Base-by-base conservation (phyloP, 2,888 invertebrate species). In the Leucophenga maculata region DNA sequence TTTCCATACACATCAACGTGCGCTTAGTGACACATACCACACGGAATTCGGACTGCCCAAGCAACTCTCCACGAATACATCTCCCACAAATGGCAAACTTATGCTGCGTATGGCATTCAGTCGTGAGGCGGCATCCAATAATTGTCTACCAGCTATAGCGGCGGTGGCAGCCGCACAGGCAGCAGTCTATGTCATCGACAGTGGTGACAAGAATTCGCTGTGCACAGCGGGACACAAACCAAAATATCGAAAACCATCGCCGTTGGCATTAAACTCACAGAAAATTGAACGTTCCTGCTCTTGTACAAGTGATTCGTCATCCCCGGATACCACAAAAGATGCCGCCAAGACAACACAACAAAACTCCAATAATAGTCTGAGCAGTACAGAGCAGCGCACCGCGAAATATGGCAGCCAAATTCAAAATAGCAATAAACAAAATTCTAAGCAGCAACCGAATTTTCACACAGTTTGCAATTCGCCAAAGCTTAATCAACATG, bases 161-260 rank as follows among this genome's bases (percentile, higher is more conserved):
- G 75, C 69, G 13, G 69, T 71, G 67, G 75, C 69, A 14, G 69
- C 72, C 64, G 72, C 69, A 14, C 66, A 52, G 1, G 26, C 69
- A 0, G 71, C 69, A 2, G 79, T 85, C 46, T 86, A 86, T 69
- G 81, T 87, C 16, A 84, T 88, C 44, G 86, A 87, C 20, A 80
- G 81, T 39, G 46, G 46, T 11, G 83, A 80, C 60, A 77, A 77
- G 20, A 83, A 79, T 72, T 75, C 79, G 0, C 65, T 83, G 0
- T 62, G 78, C 11, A 76, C 82, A 3, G 81, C 84, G 0, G 82
- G 82, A 0, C 83, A 83, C 67, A 86, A 83, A 55, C 86, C 85
- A n/a, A 87, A 86, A 67, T 86, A 83, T 55, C 83, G 85, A 18
- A 86, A 86, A 70, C 76, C 81, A 0, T 75, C 77, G 22, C 76